Conservation (phyloP, 1,140 invertebrate genomes). For the Anthonomus grandis region DNA sequence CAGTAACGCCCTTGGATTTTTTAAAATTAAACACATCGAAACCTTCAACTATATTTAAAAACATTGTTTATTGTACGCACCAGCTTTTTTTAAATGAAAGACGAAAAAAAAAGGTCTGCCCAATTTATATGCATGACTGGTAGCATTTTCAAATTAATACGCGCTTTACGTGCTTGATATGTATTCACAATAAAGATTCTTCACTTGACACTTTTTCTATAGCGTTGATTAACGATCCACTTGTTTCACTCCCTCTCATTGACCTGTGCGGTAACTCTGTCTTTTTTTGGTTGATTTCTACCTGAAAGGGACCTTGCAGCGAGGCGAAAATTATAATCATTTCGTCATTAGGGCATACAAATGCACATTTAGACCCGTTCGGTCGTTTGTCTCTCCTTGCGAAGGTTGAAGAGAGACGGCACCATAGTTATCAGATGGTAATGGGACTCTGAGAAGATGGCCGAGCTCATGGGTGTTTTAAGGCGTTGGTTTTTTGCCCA, state of each 20-base stretch:
- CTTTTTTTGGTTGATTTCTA: too few species aligned
- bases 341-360: constrained; percentile 37
- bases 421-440: neutral
- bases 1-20: too few species aligned
- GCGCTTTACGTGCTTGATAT: too few species aligned
- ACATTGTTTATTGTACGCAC: too few species aligned
- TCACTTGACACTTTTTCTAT: neutral
- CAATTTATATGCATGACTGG: too few species aligned
- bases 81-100: too few species aligned
- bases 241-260: neutral
- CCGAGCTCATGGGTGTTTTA: constrained; percentile 4
- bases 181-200: neutral
- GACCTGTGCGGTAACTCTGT: too few species aligned
- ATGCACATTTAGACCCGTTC: constrained; percentile 32
- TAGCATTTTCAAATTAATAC: neutral
- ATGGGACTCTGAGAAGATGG: constrained; percentile 7
- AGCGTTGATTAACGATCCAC: neutral
- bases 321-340: constrained; percentile 47
- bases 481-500: constrained; percentile 1
- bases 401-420: neutral
- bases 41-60: too few species aligned
- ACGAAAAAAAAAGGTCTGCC: too few species aligned
- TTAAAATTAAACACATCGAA: too few species aligned
- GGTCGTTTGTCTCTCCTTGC: neutral
- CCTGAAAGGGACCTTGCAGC: constrained; percentile 16